A percentile compares a stretch with the other conserved stretches of the same genome.
phyloP scores from a whole-genome alignment of 2,113 vertebrate genomes.

The Anoplopoma fimbria region DNA sequence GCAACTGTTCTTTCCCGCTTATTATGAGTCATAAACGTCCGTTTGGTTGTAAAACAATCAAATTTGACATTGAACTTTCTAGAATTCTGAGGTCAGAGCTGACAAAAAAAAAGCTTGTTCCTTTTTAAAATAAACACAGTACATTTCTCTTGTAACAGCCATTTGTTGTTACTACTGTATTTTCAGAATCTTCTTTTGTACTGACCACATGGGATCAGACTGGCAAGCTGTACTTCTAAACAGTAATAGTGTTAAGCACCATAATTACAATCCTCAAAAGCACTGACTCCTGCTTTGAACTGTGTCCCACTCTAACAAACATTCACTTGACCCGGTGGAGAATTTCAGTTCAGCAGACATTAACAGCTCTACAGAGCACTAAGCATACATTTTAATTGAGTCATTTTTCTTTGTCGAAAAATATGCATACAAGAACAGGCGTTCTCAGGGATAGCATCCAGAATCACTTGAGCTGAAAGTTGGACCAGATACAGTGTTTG shows the following conservation, averaged over 20 bases:
- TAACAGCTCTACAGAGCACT: conserved; percentile 44
- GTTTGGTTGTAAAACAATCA: too few relatives aligned
- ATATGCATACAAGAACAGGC: conserved; percentile 22
- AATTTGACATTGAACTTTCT: not conserved
- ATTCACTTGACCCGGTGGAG: conserved; percentile 65
- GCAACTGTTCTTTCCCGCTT: not conserved
- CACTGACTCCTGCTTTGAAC: conserved; percentile 58
- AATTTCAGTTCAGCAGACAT: conserved; percentile 49
- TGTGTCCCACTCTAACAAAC: conserved; percentile 59
- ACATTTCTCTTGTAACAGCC: not conserved
- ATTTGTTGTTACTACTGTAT: not conserved
- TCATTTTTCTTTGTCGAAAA: conserved; percentile 61
- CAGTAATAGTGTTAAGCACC: conserved; percentile 53
- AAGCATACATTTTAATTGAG: conserved; percentile 46
- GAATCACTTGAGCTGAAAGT: conserved; percentile 9
- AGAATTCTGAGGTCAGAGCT: not conserved
- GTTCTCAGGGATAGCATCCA: not conserved
- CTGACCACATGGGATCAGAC: conserved; percentile 36
- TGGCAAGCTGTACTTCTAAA: conserved; percentile 32
- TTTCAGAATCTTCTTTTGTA: conserved; percentile 12
- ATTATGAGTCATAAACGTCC: too few relatives aligned
- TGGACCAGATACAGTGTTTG: conserved; percentile 19
- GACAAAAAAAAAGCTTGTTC: not conserved
- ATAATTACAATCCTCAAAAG: conserved; percentile 68
- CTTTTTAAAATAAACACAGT: not conserved